Conservation (phyloP, 92 coral and sea anemone species). For the Porites evermanni region DNA sequence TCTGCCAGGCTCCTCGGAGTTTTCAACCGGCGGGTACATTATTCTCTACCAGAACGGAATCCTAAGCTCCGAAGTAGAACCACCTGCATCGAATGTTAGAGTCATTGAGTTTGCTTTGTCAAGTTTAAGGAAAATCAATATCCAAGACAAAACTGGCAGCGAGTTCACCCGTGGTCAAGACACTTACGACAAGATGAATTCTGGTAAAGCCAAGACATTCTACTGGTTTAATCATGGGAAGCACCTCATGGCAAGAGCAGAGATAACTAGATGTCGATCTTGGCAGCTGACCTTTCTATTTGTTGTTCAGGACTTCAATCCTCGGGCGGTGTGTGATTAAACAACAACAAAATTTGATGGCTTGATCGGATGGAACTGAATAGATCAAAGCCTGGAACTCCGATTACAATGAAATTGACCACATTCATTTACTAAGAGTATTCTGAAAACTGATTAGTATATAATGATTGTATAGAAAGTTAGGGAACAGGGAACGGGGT, state of each 20-base stretch:
- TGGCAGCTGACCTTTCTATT: not conserved
- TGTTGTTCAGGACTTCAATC: constrained; percentile 21
- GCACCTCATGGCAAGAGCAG: constrained; percentile 21
- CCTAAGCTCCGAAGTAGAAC: not conserved
- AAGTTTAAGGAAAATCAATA: not conserved
- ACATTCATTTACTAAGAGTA: too few species aligned
- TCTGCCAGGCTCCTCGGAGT: not conserved
- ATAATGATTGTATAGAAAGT: too few species aligned
- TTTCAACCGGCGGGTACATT: not conserved
- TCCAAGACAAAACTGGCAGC: not conserved
- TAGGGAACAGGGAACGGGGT: too few species aligned
- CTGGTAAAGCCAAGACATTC: not conserved
- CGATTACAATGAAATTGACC: too few species aligned
- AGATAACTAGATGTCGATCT: not conserved
- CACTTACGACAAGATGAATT: constrained; percentile 9
- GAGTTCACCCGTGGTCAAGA: constrained; percentile 20
- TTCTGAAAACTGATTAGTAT: too few species aligned
- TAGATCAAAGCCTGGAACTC: too few species aligned
- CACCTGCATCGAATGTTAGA: not conserved
- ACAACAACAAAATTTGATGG: not conserved
- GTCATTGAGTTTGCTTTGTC: constrained; percentile 27
- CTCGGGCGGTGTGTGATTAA: not conserved
- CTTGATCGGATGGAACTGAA: not conserved
- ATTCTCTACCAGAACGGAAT: constrained; percentile 8
- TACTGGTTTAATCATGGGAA: not conserved